Evolutionary conservation across 2,888 invertebrate species (phyloP).

Genomic region (Fragum whitleyi): DNA sequence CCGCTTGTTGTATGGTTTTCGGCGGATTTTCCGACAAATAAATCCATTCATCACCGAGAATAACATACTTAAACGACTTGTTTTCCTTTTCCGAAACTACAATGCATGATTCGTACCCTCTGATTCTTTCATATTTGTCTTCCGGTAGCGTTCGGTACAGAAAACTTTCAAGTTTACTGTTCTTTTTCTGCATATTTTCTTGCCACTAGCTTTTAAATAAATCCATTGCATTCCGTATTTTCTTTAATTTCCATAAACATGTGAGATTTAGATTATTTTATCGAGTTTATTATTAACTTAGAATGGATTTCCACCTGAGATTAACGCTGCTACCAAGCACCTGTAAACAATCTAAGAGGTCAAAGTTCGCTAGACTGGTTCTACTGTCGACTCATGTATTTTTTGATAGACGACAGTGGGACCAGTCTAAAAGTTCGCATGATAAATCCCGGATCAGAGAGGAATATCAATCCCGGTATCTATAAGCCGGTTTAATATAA

Average conservation of each 20-base stretch:
- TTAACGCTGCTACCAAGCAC: slow-evolving; percentile 68
- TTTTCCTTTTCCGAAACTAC: slow-evolving; percentile 83
- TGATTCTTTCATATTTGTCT: slow-evolving; percentile 81
- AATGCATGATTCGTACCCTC: slow-evolving; percentile 83
- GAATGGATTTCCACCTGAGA: slow-evolving; percentile 20
- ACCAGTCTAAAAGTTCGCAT: too few species aligned
- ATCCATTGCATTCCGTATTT: not conserved
- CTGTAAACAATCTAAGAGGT: slow-evolving; percentile 64
- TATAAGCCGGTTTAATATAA: too few species aligned
- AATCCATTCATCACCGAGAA: slow-evolving; percentile 83
- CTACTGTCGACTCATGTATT: too few species aligned
- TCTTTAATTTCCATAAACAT: not conserved
- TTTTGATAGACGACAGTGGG: too few species aligned
- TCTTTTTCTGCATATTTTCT: slow-evolving; percentile 75
- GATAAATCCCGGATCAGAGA: too few species aligned
- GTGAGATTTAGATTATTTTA: not conserved
- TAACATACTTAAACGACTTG: slow-evolving; percentile 83
- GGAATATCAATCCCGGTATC: too few species aligned
- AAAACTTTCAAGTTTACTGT: slow-evolving; percentile 84
- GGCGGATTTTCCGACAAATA: slow-evolving; percentile 85
- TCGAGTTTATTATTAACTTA: slow-evolving; percentile 1
- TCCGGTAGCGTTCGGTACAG: slow-evolving; percentile 81
- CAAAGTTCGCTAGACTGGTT: slow-evolving; percentile 60
- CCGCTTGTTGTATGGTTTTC: slow-evolving; percentile 78
- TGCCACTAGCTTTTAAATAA: not conserved